Percentiles rank a stretch among this genome's conserved stretches.
These are phyloP conservation scores for Argyresthia goedartella DNA, from an alignment of 2,888 invertebrate genomes.

Conservation along the genomic window DNA sequence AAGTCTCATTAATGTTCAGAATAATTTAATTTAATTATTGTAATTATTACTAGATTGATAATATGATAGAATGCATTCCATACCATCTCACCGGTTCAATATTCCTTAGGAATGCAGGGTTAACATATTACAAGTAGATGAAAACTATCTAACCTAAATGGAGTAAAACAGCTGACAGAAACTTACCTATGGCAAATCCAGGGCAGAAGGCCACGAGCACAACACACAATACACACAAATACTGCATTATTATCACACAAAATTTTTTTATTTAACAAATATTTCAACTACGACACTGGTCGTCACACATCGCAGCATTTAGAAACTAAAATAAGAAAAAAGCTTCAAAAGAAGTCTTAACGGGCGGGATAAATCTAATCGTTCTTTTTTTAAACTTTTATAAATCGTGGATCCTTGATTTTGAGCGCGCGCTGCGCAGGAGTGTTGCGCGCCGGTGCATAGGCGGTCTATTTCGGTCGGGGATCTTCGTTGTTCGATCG, in stretches of 20 bases:
- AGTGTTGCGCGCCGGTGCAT: constrained; percentile 23
- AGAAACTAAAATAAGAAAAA: neutral
- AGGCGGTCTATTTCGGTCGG: constrained; percentile 54
- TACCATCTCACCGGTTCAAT: no score
- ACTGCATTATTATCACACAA: neutral
- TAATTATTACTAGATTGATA: no score
- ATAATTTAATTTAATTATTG: no score
- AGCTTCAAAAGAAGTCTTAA: neutral
- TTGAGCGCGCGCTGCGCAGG: constrained; percentile 31
- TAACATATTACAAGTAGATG: no score
- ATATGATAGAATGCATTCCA: no score
- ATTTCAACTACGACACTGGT: neutral
- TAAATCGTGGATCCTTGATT: constrained; percentile 35
- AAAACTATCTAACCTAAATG: no score
- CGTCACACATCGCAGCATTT: neutral
- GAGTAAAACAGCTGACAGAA: neutral
- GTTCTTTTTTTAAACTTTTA: constrained; percentile 13
- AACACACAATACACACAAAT: neutral
- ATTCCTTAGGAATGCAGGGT: no score
- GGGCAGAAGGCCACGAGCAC: neutral
- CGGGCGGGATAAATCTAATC: neutral
- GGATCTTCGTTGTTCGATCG: constrained; percentile 30
- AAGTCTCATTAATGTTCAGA: no score
- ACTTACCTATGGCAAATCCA: constrained; percentile 20
- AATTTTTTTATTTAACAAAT: no score